Evolutionary conservation across 2,113 vertebrate genomes (phyloP).

Genomic region (Cepphus grylle): DNA sequence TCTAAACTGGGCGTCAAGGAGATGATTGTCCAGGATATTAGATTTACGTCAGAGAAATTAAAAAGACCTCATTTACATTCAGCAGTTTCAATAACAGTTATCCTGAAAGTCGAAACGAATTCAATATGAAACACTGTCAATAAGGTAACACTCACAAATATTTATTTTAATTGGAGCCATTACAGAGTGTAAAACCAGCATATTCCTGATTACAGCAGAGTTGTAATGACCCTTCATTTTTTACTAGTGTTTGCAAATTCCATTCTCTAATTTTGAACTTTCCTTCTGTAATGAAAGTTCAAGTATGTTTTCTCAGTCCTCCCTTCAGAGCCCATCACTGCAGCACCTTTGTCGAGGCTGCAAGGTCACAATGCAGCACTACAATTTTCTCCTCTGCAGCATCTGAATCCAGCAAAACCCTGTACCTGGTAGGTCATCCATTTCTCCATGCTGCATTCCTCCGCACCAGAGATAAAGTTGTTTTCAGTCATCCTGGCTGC

Average conservation of each 20-base stretch:
- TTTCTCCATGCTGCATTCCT: constrained; percentile 5
- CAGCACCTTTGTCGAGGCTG: neutral
- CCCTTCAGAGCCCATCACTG: constrained; percentile 3
- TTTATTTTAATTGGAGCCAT: neutral
- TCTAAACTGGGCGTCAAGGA: neutral
- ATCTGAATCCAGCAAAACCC: neutral
- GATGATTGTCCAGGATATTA: neutral
- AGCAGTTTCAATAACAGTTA: neutral
- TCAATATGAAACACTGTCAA: neutral
- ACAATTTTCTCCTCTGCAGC: neutral
- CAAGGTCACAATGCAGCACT: neutral
- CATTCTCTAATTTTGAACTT: neutral
- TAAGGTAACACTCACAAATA: neutral
- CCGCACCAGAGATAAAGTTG: neutral
- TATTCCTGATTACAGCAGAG: neutral
- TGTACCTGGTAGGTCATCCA: neutral
- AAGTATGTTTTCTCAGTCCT: constrained; percentile 3
- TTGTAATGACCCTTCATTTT: neutral
- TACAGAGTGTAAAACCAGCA: neutral
- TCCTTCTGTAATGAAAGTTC: neutral
- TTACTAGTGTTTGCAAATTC: constrained; percentile 28
- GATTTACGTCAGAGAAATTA: neutral
- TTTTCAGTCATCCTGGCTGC: constrained; percentile 19
- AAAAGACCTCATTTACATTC: neutral
- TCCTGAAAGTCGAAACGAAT: neutral